Evolutionary conservation across 1,140 invertebrate genomes (phyloP).

Genomic region (Glossosoma conforme): DNA sequence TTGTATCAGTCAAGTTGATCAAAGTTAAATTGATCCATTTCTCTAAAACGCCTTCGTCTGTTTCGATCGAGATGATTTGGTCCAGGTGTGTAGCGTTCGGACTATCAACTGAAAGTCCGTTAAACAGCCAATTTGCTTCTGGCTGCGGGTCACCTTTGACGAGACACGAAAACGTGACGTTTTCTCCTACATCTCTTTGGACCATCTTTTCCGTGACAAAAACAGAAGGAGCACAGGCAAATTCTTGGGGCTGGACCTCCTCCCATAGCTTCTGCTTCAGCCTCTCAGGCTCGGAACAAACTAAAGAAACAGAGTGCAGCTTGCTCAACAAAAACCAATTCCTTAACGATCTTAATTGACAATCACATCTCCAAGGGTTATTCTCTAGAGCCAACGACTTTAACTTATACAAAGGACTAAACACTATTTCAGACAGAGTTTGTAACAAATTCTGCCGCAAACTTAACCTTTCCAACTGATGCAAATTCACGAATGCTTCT

Average conservation of each 20-base stretch:
- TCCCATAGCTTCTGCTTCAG: constrained; percentile 61
- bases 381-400: constrained; percentile 68
- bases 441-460: constrained; percentile 64
- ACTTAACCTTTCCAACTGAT: constrained; percentile 64
- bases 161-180: constrained; percentile 69
- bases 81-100: constrained; percentile 33
- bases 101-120: constrained; percentile 45
- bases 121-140: constrained; percentile 68
- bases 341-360: constrained; percentile 66
- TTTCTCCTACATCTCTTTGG: constrained; percentile 54
- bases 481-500: constrained; percentile 63
- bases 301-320: constrained; percentile 58
- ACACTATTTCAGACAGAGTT: constrained; percentile 59
- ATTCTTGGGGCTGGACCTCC: constrained; percentile 59
- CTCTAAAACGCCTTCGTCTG: constrained; percentile 44
- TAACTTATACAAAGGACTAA: constrained; percentile 60
- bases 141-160: constrained; percentile 71
- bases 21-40: constrained; percentile 66
- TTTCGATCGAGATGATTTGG: constrained; percentile 40
- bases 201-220: constrained; percentile 45
- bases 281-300: constrained; percentile 56
- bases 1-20: constrained; percentile 62
- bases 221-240: constrained; percentile 69
- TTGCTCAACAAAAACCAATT: constrained; percentile 62
- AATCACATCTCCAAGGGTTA: constrained; percentile 81